Base-by-base conservation (phyloP, 1,140 invertebrate species). In the Galendromus occidentalis region DNA sequence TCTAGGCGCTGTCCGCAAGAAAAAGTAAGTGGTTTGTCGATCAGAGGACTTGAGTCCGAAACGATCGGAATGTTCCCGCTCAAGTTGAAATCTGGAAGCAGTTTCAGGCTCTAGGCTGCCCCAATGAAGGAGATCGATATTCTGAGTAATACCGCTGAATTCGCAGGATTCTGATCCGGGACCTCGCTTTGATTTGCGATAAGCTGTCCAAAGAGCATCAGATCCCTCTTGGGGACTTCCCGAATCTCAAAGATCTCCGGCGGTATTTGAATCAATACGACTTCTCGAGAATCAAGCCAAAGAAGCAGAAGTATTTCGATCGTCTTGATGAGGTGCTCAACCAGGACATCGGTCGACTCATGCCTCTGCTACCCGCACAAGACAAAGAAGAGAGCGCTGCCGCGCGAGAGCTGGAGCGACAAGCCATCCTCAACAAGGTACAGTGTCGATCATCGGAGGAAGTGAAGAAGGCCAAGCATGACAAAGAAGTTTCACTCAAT, bases 221-320 rank as follows among this genome's bases (percentile, higher is more conserved):
- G 51, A 25, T 59, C 9, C 51, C 51, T 25, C 51, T 22, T 1
- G 51, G 51, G 2, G 51, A 59, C 51, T 59, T 59, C 9, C 51
- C 51, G 14, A 59, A 25, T 59, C 25, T 59, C 14, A 59, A 25
- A 22, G 51, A 59, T 25, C 25, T 59, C 14, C 51, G 51, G 14
- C 51, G 51, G 9, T 29, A 59, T 29, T 59, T 59, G 22, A 25
- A 59, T 5, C 17, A 6, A 17, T 59, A 1, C 51, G 20, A 59
- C 25, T 59, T 59, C 33, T 20, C 6, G 25, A 59, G 9, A 9
- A 59, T 59, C 51, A 59, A 25, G 51, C 12, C 51, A 5, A 25
- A 33, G 12, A 59, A 59, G 22, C 25, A 25, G 22, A 59, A 59
- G 51, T 59, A 59, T 59, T 59, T 59, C 51, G 51, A 59, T n/a